Evolutionary conservation across 2,113 vertebrate species (phyloP).

Genomic region (Agelaius phoeniceus): DNA sequence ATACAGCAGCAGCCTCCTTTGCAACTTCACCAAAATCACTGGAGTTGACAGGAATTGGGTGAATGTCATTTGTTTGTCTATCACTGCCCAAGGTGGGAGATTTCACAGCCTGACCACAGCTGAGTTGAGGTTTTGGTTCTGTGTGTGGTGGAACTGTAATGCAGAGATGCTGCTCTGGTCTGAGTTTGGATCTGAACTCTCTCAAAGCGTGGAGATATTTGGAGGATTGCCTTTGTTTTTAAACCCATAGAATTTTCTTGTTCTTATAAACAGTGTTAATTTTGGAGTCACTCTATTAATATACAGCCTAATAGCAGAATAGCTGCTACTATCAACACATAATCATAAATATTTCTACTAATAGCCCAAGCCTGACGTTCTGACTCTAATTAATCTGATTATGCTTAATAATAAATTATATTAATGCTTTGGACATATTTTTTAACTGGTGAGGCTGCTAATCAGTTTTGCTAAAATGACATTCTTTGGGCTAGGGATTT

Average conservation of each 20-base stretch:
- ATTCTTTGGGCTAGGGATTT: not conserved
- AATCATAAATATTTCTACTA: not conserved
- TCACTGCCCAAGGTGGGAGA: not conserved
- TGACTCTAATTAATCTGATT: constrained; percentile 7
- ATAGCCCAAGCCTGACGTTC: not conserved
- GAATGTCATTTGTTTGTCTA: not conserved
- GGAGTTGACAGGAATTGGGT: not conserved
- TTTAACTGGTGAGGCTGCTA: not conserved
- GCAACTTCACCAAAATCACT: not conserved
- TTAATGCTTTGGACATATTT: not conserved
- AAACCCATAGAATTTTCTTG: not conserved
- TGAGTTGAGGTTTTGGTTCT: not conserved
- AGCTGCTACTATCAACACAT: not conserved
- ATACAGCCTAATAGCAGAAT: not conserved
- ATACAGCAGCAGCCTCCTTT: not conserved
- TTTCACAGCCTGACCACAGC: not conserved
- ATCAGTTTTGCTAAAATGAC: not conserved
- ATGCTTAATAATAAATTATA: not conserved
- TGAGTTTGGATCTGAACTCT: not conserved
- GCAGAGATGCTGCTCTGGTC: not conserved
- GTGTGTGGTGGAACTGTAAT: not conserved
- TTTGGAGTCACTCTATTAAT: not conserved
- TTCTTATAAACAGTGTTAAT: not conserved
- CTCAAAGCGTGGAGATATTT: not conserved
- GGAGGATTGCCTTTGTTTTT: not conserved